Conservation (phyloP, 2,888 invertebrate genomes). For the Lepidocyrtoides sp. region DNA sequence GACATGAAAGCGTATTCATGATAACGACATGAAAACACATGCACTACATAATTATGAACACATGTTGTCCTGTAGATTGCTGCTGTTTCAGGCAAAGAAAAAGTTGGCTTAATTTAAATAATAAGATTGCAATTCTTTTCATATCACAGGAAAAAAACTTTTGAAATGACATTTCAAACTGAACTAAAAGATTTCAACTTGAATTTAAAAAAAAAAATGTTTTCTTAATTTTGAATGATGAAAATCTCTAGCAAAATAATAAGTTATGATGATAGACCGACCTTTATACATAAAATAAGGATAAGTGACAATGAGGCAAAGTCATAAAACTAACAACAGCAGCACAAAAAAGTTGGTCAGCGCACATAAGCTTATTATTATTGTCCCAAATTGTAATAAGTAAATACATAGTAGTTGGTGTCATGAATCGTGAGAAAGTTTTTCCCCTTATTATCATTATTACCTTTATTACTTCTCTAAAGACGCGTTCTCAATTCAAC, state of each 20-base stretch:
- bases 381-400: constrained; percentile 2
- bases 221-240: background rate
- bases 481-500: background rate
- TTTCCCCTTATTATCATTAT: background rate
- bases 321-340: background rate
- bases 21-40: constrained; percentile 32
- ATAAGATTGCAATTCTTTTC: background rate
- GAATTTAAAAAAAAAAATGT: too few species aligned
- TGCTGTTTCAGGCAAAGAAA: background rate
- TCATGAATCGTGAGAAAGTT: constrained; percentile 50
- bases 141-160: too few species aligned
- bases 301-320: too few species aligned
- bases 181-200: too few species aligned
- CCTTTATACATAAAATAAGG: background rate
- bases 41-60: constrained; percentile 45
- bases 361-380: background rate
- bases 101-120: constrained; percentile 5
- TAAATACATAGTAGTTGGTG: too few species aligned
- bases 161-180: too few species aligned
- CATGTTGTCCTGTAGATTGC: background rate
- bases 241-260: background rate
- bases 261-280: background rate
- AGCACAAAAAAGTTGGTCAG: background rate
- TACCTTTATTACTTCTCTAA: background rate
- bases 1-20: constrained; percentile 65